A percentile compares a stretch with the other conserved stretches of the same genome.
Evolutionary conservation across 1,140 invertebrate species (phyloP).

Genomic region (Temnothorax curvispinosus): DNA sequence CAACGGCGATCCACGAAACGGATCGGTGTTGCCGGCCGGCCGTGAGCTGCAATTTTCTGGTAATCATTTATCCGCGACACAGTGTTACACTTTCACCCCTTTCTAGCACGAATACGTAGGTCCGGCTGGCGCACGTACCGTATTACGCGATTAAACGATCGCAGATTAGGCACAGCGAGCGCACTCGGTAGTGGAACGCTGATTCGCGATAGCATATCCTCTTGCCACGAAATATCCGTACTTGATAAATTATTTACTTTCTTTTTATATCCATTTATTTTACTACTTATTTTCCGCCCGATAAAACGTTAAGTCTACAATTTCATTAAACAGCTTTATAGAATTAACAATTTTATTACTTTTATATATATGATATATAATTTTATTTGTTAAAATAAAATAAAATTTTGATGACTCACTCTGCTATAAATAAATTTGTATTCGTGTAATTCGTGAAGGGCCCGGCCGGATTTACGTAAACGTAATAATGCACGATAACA

Average conservation of each 20-base stretch:
- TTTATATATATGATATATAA: background rate
- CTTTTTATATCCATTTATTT: slow-evolving; percentile 3
- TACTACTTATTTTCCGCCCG: background rate
- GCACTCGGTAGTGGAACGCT: slow-evolving; percentile 54
- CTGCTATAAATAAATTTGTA: background rate
- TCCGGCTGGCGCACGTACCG: slow-evolving; percentile 38
- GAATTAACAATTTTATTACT: background rate
- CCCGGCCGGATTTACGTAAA: slow-evolving; percentile 30
- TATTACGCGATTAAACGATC: slow-evolving; percentile 50
- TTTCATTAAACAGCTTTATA: background rate
- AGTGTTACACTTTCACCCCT: slow-evolving; percentile 58
- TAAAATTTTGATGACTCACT: background rate
- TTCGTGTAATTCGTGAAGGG: background rate
- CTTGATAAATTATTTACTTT: background rate
- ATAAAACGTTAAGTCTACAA: background rate
- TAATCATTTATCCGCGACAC: slow-evolving; percentile 72
- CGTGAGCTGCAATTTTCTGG: slow-evolving; percentile 72
- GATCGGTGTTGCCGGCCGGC: slow-evolving; percentile 28
- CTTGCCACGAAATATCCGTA: slow-evolving; percentile 38
- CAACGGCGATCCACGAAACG: slow-evolving; percentile 47
- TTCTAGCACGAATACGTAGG: slow-evolving; percentile 35
- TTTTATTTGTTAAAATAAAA: background rate
- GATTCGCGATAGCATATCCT: slow-evolving; percentile 54
- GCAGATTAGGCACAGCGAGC: slow-evolving; percentile 56
- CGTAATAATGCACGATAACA: slow-evolving; percentile 50